These are phyloP conservation scores for Norana najaformis DNA, from an alignment of 2,888 invertebrate species.

Conservation along the genomic window DNA sequence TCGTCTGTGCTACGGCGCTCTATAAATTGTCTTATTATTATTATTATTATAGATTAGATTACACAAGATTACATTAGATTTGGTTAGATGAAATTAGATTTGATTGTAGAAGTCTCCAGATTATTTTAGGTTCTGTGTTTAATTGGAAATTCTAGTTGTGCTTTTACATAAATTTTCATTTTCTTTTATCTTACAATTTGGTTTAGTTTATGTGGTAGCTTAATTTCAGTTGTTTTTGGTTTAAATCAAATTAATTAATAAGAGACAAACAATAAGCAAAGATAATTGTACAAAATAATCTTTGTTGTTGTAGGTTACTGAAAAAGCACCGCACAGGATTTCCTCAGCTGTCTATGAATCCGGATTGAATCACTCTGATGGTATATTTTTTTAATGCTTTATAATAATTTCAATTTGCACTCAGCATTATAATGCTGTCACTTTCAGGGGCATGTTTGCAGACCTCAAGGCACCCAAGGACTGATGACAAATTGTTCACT, in stretches of 20 bases:
- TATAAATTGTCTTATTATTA: no score
- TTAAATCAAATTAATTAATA: no score
- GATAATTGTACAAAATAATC: not conserved
- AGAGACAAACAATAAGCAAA: no score
- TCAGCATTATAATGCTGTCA: no score
- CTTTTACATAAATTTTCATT: not conserved
- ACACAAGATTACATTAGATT: no score
- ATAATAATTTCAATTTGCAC: not conserved
- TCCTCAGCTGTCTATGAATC: not conserved
- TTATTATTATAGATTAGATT: no score
- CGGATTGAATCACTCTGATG: not conserved
- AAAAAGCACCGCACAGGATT: not conserved
- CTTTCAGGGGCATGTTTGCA: no score
- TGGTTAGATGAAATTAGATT: no score
- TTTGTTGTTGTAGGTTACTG: constrained; percentile 2
- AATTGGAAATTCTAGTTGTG: not conserved
- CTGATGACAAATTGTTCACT: no score
- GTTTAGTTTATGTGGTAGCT: not conserved
- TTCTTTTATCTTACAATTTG: not conserved
- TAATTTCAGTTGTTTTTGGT: no score
- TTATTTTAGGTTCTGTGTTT: not conserved
- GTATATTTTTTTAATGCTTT: not conserved
- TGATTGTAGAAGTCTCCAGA: not conserved
- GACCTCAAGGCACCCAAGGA: no score
- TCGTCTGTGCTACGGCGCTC: no score